Evolutionary conservation across 2,797 vertebrate species (phyloP), one percentile per base, ranked within the genome.

Genomic region (Trematomus bernacchii): DNA sequence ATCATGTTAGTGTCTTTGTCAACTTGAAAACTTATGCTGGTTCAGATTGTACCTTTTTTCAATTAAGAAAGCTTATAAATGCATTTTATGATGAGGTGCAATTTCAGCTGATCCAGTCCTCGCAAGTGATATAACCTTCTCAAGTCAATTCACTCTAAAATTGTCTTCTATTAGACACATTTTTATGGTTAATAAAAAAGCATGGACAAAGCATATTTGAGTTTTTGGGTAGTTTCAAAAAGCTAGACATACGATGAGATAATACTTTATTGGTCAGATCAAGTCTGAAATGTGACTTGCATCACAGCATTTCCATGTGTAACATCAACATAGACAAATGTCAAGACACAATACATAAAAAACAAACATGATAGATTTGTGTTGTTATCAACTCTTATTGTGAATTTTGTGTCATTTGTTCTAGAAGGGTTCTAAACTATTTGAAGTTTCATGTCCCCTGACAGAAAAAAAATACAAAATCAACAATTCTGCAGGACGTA

Each of bases 1-100:
- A 82, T 86, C 62, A 71, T 57, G 77, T 66, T 57, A 72, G 42
- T 58, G 15, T 44, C 64, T 85, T 60, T 48, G 47, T 62, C 74
- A 71, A 75, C 61, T 78, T 80, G 14, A 51, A 4, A 69, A 65
- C 30, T 74, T 4, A 6, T 42, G 13, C 46, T 67, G 10, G 18
- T 43, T 64, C 4, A 16, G 15, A 11, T 9, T 60, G 52, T 37
- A 37, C 8, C 8, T 62, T 33, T 27, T 42, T n/a, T 59, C 42
- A 40, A n/a, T 42, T 50, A 27, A 23, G 42, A 23, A 42, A 42
- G 63, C 11, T 13, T 4, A 37, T 9, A 7, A 6, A 65, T 52
- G 18, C 9, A 33, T 59, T 66, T 33, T 74, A 3, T 27, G 33
- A 13, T 46, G 15, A 58, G 14, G 15, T 42, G 67, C 40, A 11